Evolutionary conservation across 2,888 invertebrate genomes (phyloP).

Genomic region (Apamea epomidion): DNA sequence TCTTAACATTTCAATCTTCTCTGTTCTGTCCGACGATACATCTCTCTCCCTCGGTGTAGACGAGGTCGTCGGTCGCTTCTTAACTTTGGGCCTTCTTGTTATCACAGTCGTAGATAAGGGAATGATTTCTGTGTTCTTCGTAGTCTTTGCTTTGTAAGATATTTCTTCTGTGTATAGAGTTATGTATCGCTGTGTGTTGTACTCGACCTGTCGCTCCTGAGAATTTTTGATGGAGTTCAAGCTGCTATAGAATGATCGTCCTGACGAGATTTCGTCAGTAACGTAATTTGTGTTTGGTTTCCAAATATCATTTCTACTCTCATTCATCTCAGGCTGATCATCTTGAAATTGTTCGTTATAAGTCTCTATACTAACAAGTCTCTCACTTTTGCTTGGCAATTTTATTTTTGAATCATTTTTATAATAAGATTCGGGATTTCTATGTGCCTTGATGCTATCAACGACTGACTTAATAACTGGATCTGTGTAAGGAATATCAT

Average conservation of each 20-base stretch:
- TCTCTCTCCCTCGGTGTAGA: not conserved
- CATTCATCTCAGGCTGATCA: not conserved
- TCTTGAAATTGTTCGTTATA: not conserved
- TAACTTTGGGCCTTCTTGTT: not conserved
- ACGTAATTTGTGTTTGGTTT: not conserved
- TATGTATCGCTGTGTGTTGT: slow-evolving; percentile 8
- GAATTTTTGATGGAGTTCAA: slow-evolving; percentile 25
- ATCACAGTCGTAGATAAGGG: not conserved
- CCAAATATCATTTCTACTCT: not conserved
- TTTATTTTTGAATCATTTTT: not conserved
- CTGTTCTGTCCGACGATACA: too few relatives aligned
- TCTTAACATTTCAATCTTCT: not conserved
- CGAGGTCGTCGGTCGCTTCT: not conserved
- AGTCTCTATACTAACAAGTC: not conserved
- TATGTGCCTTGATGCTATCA: not conserved
- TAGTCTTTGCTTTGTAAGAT: not conserved
- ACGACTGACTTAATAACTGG: not conserved
- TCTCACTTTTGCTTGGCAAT: not conserved
- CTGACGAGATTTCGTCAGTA: not conserved
- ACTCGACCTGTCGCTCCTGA: not conserved
- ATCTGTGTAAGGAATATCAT: not conserved
- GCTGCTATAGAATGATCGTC: slow-evolving; percentile 11
- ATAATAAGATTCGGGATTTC: too few relatives aligned
- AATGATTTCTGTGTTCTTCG: not conserved
- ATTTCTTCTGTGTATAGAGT: slow-evolving; percentile 34